These are phyloP conservation scores for Heliconius melpomene DNA, from an alignment of 1,140 invertebrate species.

Conservation along the genomic window DNA sequence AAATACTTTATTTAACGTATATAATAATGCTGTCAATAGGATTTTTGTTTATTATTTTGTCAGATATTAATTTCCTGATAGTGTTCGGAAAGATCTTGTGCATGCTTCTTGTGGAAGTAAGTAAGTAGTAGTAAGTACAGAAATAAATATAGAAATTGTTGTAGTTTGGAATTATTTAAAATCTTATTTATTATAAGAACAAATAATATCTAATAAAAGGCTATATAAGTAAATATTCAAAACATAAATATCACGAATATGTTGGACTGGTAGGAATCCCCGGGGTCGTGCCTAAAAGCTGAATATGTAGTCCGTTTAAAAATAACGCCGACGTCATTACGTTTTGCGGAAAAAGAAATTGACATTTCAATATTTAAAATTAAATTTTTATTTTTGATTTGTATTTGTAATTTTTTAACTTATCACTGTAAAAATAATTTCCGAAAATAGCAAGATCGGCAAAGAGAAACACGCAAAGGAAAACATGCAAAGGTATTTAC, in stretches of 20 bases:
- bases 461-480: no score
- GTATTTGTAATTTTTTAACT: no score
- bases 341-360: neutral
- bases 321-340: neutral
- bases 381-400: neutral
- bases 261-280: neutral
- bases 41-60: neutral
- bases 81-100: neutral
- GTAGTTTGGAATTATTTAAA: no score
- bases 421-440: neutral
- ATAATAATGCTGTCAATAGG: neutral
- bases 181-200: no score
- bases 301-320: neutral
- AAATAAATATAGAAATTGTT: neutral
- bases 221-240: neutral
- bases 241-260: neutral
- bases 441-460: neutral
- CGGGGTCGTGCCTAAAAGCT: neutral
- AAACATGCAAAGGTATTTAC: no score
- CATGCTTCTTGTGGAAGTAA: neutral
- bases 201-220: neutral
- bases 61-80: neutral
- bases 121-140: no score
- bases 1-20: slow-evolving; percentile 51
- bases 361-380: neutral